Conservation (phyloP, 2,888 invertebrate species). For the Lochmaea crataegi region DNA sequence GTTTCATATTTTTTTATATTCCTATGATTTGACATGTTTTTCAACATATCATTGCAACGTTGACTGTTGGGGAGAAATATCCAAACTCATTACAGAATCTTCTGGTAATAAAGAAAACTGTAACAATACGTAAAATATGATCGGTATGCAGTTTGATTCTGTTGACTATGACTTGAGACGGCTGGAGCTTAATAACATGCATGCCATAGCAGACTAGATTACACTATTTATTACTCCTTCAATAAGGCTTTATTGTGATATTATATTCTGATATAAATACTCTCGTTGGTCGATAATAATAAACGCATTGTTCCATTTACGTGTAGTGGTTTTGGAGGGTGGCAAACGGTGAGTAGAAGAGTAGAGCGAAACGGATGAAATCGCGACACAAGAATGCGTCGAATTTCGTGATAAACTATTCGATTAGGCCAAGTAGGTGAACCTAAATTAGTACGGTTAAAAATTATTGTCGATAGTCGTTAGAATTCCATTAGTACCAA, state of each 20-base stretch:
- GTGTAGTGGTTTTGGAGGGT: conserved; percentile 14
- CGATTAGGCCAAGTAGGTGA: background rate
- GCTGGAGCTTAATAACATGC: too few relatives aligned
- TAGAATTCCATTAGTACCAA: background rate
- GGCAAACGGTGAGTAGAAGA: background rate
- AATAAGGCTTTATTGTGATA: conserved; percentile 45
- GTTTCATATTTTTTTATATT: too few relatives aligned
- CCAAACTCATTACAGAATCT: too few relatives aligned
- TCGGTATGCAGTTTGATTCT: too few relatives aligned
- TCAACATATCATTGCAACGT: too few relatives aligned
- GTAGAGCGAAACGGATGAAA: background rate
- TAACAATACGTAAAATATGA: too few relatives aligned
- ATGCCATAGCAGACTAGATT: too few relatives aligned
- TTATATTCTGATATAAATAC: conserved; percentile 48
- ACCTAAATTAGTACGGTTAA: background rate
- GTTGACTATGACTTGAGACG: too few relatives aligned
- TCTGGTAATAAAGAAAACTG: too few relatives aligned
- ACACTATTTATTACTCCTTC: too few relatives aligned
- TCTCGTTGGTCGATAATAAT: conserved; percentile 44
- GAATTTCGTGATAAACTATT: conserved; percentile 6
- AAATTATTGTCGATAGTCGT: background rate
- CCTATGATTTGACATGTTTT: too few relatives aligned
- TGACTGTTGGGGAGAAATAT: too few relatives aligned
- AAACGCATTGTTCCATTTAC: conserved; percentile 44
- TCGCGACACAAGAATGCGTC: background rate